Conservation (phyloP, 2,797 vertebrate species). For the Eutrigla gurnardus region DNA sequence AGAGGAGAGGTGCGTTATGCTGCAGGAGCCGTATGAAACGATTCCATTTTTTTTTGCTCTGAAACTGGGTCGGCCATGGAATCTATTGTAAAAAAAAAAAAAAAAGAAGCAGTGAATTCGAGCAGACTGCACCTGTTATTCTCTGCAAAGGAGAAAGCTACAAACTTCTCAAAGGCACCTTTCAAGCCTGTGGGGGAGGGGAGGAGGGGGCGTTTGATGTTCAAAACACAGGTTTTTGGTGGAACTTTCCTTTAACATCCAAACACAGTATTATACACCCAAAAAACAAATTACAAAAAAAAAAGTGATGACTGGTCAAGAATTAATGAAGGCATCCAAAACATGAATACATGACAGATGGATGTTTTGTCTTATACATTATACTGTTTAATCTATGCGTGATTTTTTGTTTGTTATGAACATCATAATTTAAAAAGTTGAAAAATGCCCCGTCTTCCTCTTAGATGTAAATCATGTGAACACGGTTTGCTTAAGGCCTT, state of each 20-base stretch:
- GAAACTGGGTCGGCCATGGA: conserved; percentile 36
- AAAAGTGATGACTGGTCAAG: background rate
- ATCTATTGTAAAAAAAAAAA: conserved; percentile 22
- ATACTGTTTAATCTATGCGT: conserved; percentile 18
- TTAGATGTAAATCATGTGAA: conserved; percentile 24
- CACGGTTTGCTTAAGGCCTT: conserved; percentile 32
- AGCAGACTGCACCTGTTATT: conserved; percentile 29
- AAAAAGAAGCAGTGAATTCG: conserved; percentile 20
- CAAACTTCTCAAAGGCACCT: conserved; percentile 40
- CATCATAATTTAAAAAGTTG: conserved; percentile 4
- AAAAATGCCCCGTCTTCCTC: conserved; percentile 28
- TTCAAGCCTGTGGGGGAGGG: conserved; percentile 13
- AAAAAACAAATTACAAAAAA: conserved; percentile 3
- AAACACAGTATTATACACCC: background rate
- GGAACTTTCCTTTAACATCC: conserved; percentile 9
- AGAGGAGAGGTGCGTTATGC: background rate
- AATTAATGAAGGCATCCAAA: conserved; percentile 11
- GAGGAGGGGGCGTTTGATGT: conserved; percentile 23
- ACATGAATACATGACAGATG: conserved; percentile 19
- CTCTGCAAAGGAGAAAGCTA: conserved; percentile 17
- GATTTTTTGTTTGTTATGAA: conserved; percentile 11
- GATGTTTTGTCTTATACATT: conserved; percentile 5
- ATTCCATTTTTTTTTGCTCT: conserved; percentile 10
- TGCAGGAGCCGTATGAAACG: background rate
- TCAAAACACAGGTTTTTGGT: conserved; percentile 10